Base-by-base conservation (phyloP, 2,888 invertebrate genomes). In the Lasioglossum marginatum region DNA sequence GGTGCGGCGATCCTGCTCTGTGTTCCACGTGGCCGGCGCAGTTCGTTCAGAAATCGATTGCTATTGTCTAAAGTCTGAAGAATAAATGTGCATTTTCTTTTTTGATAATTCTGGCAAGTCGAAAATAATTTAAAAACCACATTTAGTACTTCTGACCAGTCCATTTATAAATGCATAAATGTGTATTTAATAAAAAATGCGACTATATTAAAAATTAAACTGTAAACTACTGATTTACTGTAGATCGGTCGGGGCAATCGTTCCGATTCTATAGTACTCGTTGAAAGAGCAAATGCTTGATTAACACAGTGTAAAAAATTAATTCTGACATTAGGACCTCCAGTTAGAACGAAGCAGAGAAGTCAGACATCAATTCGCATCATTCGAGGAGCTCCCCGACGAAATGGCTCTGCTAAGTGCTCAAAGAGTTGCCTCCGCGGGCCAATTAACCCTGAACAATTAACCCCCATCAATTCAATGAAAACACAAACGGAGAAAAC, bases 391-490 rank as follows among this genome's bases (percentile, higher is more conserved):
- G n/a, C 14, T 60, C 4, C 57, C n/a, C 57, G n/a, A 63, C 63
- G 31, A 63, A 66, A 66, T 34, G 27, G 34, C 66, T 63, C 31
- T 4, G 57, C n/a, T 57, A 57, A 57, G 31, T 31, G 66, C 66
- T 34, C 66, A 66, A 66, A 66, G 66, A 66, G 66, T 34, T 34
- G 19, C 66, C 66, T 31, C 34, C 60, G 43, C 37, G 75, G 40
- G 60, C 57, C 19, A 34, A 66, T 66, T 66, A 66, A 66, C 66
- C 66, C 66, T 5, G 16, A 72, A 68, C 68, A 52, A 77, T 68
- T 77, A 52, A 70, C 77, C 77, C 37, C 45, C 68, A 70, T 77
- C 77, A 19, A 37, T 10, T 43, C 19, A 52, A 68, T 77, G 8
- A 19, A 68, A 34, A 48, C 48, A 19, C 27, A 48, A 37, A 52